Evolutionary conservation across 2,888 invertebrate species (phyloP), one percentile per base, ranked within the genome.

Genomic region (Pollenia amentaria): DNA sequence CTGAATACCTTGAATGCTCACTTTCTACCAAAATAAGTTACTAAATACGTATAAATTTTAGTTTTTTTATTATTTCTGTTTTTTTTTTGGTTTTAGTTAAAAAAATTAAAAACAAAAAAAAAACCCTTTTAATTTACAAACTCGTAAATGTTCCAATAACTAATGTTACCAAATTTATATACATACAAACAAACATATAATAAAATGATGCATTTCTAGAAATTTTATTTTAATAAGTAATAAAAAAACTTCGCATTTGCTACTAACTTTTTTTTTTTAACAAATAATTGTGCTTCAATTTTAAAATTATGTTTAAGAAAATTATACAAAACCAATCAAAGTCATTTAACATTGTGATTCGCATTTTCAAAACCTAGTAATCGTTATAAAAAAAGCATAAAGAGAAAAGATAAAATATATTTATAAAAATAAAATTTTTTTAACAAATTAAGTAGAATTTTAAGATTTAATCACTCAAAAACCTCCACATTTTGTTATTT

Each of bases 331-430:
- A 18, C 12, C 60, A 73, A 70, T 65, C 57, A 77, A 77, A 73
- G 78, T 82, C 77, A 81, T 85, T 78, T 85, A 82, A 51, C 65
- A 87, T 87, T 85, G 81, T 85, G 87, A 85, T 87, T 87, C 85
- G 81, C 75, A 85, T 85, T 87, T 87, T 85, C 85, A 65, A 72
- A 73, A 78, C n/a, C 44, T 72, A 38, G 14, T 55, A 48, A 51
- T 42, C 40, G 29, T 60, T 60, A 67, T 29, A 44, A 16, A 46
- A 60, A 62, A 57, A 67, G 7, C 29, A 6, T 29, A 29, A 18
- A 57, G 69, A 67, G 18, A 55, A 77, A 40, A 51, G 40, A 48
- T 29, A 29, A 29, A 29, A 29, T 29, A 29, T 29, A 1, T 18
- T 55, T 55, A 55, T 65, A 38, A 55, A 55, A 29, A 42, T 62